Percentiles rank a stretch among this genome's conserved stretches.
These are phyloP conservation scores for Taphrorychus bicolor DNA, from an alignment of 2,888 invertebrate species.

Conservation along the genomic window DNA sequence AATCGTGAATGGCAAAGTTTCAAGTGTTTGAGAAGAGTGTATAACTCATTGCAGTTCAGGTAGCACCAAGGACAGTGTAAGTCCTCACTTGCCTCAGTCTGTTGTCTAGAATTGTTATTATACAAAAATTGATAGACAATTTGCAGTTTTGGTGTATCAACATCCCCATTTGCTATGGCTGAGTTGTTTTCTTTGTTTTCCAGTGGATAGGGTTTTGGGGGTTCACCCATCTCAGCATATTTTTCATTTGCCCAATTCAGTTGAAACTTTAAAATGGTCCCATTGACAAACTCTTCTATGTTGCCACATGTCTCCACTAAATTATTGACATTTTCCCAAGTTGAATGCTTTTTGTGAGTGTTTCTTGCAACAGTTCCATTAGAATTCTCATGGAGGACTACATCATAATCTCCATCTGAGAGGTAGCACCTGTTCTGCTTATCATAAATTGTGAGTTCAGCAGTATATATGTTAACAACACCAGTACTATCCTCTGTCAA, in stretches of 20 bases:
- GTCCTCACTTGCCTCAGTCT: slow-evolving; percentile 93
- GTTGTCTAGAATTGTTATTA: slow-evolving; percentile 93
- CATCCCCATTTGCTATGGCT: slow-evolving; percentile 50
- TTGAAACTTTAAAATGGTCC: slow-evolving; percentile 84
- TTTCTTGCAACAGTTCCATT: slow-evolving; percentile 58
- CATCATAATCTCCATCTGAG: slow-evolving; percentile 89
- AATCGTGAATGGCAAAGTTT: slow-evolving; percentile 94
- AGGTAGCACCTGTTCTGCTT: slow-evolving; percentile 86
- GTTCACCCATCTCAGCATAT: slow-evolving; percentile 70
- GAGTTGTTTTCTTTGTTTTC: slow-evolving; percentile 59
- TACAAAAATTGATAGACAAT: slow-evolving; percentile 96
- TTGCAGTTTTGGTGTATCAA: slow-evolving; percentile 66
- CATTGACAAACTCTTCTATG: slow-evolving; percentile 73
- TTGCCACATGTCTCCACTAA: slow-evolving; percentile 56
- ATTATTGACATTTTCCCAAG: slow-evolving; percentile 71
- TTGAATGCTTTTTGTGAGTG: slow-evolving; percentile 75
- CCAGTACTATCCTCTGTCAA: neutral
- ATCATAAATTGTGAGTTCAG: slow-evolving; percentile 89
- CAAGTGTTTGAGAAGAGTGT: slow-evolving; percentile 90
- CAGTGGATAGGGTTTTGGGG: slow-evolving; percentile 66
- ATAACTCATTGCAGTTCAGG: slow-evolving; percentile 85
- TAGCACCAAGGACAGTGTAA: slow-evolving; percentile 97
- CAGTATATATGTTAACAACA: slow-evolving; percentile 65
- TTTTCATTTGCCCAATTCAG: slow-evolving; percentile 83
- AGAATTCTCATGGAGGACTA: slow-evolving; percentile 79